Evolutionary conservation across 2,888 invertebrate species (phyloP).

Genomic region (Aromia moschata): DNA sequence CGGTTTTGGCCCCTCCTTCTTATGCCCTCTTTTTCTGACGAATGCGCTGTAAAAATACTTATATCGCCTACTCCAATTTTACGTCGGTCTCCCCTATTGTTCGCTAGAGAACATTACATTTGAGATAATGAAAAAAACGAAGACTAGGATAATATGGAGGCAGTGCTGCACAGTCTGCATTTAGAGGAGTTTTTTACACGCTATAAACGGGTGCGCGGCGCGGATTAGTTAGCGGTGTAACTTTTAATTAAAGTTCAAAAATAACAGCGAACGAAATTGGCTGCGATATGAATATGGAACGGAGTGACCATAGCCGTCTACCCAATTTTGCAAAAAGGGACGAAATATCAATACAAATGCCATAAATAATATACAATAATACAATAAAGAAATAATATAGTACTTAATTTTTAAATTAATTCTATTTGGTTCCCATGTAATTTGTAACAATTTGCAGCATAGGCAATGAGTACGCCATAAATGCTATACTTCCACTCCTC

Average conservation of each 20-base stretch:
- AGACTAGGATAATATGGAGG: conserved; percentile 42
- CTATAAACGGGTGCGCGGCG: conserved; percentile 49
- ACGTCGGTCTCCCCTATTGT: conserved; percentile 9
- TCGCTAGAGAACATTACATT: conserved; percentile 11
- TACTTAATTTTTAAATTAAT: too few relatives aligned
- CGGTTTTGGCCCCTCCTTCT: too few relatives aligned
- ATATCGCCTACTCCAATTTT: too few relatives aligned
- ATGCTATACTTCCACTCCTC: too few relatives aligned
- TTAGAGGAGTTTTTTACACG: conserved; percentile 52
- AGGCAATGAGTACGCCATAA: too few relatives aligned
- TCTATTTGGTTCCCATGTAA: too few relatives aligned
- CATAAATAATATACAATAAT: too few relatives aligned
- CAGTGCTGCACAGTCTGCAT: conserved; percentile 49
- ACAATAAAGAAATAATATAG: too few relatives aligned
- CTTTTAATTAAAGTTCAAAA: conserved; percentile 60
- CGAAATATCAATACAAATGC: too few relatives aligned
- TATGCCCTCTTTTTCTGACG: too few relatives aligned
- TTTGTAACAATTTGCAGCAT: too few relatives aligned
- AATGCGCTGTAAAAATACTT: too few relatives aligned
- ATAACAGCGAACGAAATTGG: conserved; percentile 55
- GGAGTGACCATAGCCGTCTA: background rate
- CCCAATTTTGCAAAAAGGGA: background rate
- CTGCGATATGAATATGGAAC: conserved; percentile 48
- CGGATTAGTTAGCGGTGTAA: conserved; percentile 55
- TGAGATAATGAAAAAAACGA: conserved; percentile 38